Percentiles rank a stretch among this genome's conserved stretches.
Evolutionary conservation across 2,113 vertebrate species (phyloP).

Genomic region (Panurus biarmicus): DNA sequence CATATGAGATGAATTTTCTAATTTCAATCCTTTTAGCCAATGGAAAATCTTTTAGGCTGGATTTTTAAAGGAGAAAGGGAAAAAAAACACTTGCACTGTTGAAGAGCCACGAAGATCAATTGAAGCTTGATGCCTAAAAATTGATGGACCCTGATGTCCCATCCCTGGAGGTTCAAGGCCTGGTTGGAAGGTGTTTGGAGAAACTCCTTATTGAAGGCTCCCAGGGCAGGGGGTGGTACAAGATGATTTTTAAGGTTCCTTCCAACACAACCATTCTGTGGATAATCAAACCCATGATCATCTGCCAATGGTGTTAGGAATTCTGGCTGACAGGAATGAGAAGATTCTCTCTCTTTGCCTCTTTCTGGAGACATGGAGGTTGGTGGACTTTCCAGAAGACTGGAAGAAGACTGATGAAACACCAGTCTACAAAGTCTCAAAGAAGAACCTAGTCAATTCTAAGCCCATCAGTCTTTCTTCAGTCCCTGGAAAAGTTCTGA

Average conservation of each 20-base stretch:
- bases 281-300: too few species aligned
- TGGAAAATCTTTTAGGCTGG: not conserved
- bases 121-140: not conserved
- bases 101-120: fast-evolving
- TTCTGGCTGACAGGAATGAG: not conserved
- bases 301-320: not conserved
- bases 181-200: not conserved
- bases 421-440: not conserved
- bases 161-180: not conserved
- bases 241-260: not conserved
- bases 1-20: fast-evolving
- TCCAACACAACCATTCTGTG: not conserved
- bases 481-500: not conserved
- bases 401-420: not conserved
- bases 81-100: not conserved
- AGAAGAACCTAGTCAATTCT: not conserved
- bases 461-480: too few species aligned
- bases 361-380: not conserved
- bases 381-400: not conserved
- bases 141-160: not conserved
- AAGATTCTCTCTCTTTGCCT: not conserved
- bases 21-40: not conserved
- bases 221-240: not conserved
- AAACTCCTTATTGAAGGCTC: not conserved
- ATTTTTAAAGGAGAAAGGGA: not conserved